Conservation (phyloP, 2,888 invertebrate genomes). For the Sinodicranocentrus sp. region DNA sequence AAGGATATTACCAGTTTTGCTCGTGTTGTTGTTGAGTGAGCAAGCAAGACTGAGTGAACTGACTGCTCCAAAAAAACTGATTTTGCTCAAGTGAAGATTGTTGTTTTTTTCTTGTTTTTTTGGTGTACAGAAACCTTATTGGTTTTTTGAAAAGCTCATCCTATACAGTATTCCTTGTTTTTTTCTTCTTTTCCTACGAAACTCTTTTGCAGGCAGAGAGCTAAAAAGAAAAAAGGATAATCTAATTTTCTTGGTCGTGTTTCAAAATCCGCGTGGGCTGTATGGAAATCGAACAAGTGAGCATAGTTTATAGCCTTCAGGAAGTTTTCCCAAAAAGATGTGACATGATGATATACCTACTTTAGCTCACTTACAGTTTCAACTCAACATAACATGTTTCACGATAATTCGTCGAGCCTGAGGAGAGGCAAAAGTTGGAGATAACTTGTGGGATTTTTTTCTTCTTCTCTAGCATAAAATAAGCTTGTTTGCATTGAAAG, state of each 20-base stretch:
- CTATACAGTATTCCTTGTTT: slow-evolving; percentile 19
- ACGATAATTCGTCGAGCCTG: not conserved
- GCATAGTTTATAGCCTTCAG: slow-evolving; percentile 65
- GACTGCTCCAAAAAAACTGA: not conserved
- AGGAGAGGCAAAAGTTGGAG: too few relatives aligned
- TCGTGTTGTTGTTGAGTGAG: slow-evolving; percentile 35
- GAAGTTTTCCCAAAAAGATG: slow-evolving; percentile 62
- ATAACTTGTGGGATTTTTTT: slow-evolving; percentile 2
- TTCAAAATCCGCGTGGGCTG: slow-evolving; percentile 64
- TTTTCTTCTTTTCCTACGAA: slow-evolving; percentile 18
- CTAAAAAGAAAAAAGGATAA: slow-evolving; percentile 62
- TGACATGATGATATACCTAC: slow-evolving; percentile 55
- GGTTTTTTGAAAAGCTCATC: slow-evolving; percentile 1
- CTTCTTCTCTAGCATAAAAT: not conserved
- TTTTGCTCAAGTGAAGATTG: not conserved
- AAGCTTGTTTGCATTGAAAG: not conserved
- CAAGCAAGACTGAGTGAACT: slow-evolving; percentile 19
- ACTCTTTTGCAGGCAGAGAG: slow-evolving; percentile 36
- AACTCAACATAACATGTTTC: not conserved
- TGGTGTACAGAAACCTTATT: slow-evolving; percentile 3
- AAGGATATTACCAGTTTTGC: slow-evolving; percentile 25
- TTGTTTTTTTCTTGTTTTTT: too few relatives aligned
- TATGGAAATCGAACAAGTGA: slow-evolving; percentile 69
- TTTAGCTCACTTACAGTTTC: not conserved
- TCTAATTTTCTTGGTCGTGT: slow-evolving; percentile 68